These are phyloP conservation scores for Mesoclemmys tuberculata DNA, from an alignment of 2,113 vertebrate genomes.

Conservation along the genomic window DNA sequence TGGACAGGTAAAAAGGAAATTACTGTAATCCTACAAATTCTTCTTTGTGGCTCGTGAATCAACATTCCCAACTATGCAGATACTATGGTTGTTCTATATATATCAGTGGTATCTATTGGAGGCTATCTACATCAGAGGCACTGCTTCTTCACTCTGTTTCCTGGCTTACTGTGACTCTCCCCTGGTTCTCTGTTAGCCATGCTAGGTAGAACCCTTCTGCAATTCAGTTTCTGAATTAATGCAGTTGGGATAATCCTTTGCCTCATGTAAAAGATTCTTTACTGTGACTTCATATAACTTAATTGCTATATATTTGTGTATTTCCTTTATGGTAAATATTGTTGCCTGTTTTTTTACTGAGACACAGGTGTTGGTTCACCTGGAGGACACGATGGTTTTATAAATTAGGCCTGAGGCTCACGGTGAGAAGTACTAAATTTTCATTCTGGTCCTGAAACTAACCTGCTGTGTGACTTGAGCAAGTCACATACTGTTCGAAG, in stretches of 20 bases:
- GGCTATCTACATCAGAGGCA: not conserved
- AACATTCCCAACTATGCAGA: not conserved
- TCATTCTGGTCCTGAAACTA: not conserved
- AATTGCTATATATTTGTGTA: not conserved
- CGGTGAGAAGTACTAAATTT: not conserved
- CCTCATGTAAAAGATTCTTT: no score
- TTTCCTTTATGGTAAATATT: not conserved
- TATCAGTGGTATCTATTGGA: not conserved
- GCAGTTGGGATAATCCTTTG: not conserved
- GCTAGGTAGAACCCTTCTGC: not conserved
- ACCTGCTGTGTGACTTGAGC: not conserved
- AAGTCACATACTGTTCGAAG: not conserved
- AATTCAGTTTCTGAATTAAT: not conserved
- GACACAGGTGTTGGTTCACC: not conserved
- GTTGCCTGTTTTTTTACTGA: not conserved
- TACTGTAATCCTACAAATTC: not conserved
- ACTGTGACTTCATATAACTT: not conserved
- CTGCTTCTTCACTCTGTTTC: not conserved
- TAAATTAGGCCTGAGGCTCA: not conserved
- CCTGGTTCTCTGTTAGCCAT: not conserved
- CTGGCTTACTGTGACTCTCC: not conserved
- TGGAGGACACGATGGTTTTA: not conserved
- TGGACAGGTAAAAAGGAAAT: not conserved
- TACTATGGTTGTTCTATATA: not conserved
- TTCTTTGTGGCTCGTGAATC: not conserved